A percentile compares a stretch with the other conserved stretches of the same genome.
These are phyloP conservation scores for Leptinotarsa undecemlineata DNA, from an alignment of 1,140 invertebrate genomes.

Conservation along the genomic window DNA sequence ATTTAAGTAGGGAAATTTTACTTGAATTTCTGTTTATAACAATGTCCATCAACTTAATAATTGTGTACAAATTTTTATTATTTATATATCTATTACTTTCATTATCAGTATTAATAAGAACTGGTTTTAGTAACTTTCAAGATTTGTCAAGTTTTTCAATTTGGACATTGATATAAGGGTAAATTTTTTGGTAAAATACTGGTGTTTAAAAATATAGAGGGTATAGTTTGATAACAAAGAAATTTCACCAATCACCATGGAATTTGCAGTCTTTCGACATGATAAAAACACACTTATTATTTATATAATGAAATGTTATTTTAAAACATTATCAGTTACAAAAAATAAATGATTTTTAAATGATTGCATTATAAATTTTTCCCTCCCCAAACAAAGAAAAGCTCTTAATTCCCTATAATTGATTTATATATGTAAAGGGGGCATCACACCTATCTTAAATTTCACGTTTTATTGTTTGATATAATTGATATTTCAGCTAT, in stretches of 20 bases:
- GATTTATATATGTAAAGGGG: too few species aligned
- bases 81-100: slow-evolving; percentile 12
- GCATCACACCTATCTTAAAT: not conserved
- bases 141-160: slow-evolving; percentile 22
- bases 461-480: too few species aligned
- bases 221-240: slow-evolving; percentile 38
- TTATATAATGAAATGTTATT: slow-evolving; percentile 43
- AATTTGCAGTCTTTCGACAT: slow-evolving; percentile 38
- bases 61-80: slow-evolving; percentile 17
- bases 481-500: too few species aligned
- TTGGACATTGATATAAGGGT: slow-evolving; percentile 32
- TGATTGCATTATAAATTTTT: not conserved
- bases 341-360: slow-evolving; percentile 44
- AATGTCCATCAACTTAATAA: slow-evolving; percentile 14
- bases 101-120: slow-evolving; percentile 21
- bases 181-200: slow-evolving; percentile 28
- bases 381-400: not conserved
- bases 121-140: not conserved
- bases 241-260: slow-evolving; percentile 38
- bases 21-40: slow-evolving; percentile 35
- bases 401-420: too few species aligned
- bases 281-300: slow-evolving; percentile 39
- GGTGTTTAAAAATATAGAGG: slow-evolving; percentile 30
- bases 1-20: slow-evolving; percentile 38
- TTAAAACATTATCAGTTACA: slow-evolving; percentile 42